phyloP scores from a whole-genome alignment of 2,113 vertebrate species.

The Hassar affinis region DNA sequence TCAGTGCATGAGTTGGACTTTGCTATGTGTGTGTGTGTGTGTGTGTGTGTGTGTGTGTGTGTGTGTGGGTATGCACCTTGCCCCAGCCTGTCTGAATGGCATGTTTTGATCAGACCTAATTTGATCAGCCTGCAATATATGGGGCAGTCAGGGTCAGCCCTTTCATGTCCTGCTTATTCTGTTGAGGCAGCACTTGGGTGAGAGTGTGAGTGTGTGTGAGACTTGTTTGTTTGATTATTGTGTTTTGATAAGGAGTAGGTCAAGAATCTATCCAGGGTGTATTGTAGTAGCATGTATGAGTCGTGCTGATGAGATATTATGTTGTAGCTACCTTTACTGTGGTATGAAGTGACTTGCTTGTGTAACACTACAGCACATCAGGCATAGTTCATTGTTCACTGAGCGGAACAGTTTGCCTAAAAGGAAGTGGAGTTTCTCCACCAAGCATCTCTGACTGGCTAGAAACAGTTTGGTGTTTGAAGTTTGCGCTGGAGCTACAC shows the following conservation, averaged over 20 bases:
- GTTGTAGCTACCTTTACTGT: not conserved
- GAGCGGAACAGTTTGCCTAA: not conserved
- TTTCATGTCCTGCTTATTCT: conserved; percentile 71
- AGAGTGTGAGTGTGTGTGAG: conserved; percentile 50
- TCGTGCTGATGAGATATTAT: conserved; percentile 22
- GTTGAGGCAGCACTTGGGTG: conserved; percentile 51
- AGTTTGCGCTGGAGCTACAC: not conserved
- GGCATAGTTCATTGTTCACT: not conserved
- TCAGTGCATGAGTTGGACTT: conserved; percentile 59
- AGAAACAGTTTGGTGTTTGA: not conserved
- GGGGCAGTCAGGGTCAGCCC: conserved; percentile 67
- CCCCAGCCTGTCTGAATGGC: conserved; percentile 68
- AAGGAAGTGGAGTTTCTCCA: not conserved
- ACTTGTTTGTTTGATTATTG: conserved; percentile 62
- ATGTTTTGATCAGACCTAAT: conserved; percentile 78
- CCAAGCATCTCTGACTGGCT: not conserved
- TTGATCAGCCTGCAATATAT: conserved; percentile 72
- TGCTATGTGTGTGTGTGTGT: conserved; percentile 37
- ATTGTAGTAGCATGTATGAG: conserved; percentile 15
- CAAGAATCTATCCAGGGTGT: not conserved
- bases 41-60: conserved; percentile 39
- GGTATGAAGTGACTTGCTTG: not conserved
- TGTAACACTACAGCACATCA: not conserved
- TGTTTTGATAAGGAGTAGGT: conserved; percentile 59
- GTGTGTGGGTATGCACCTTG: conserved; percentile 22